A percentile compares a stretch with the other conserved stretches of the same genome.
Evolutionary conservation across 2,113 vertebrate genomes (phyloP).

Genomic region (Anoura caudifer): DNA sequence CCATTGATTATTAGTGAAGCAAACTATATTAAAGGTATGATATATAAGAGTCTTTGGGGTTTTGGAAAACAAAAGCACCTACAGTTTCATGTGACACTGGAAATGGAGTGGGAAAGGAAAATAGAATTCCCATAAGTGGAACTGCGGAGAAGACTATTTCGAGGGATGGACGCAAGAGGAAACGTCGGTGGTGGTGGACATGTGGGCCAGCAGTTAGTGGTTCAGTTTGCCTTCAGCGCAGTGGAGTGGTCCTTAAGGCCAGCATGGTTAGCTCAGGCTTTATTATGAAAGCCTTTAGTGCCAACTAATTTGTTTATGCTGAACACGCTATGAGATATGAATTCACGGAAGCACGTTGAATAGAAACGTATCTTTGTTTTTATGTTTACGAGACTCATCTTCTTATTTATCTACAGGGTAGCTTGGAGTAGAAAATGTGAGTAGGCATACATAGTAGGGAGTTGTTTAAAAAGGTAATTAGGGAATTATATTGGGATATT

Average conservation of each 20-base stretch:
- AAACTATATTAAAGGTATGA: background rate
- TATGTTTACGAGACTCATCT: background rate
- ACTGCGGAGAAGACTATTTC: background rate
- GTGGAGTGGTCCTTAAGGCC: background rate
- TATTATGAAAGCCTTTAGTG: background rate
- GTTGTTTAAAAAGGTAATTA: background rate
- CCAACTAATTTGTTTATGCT: background rate
- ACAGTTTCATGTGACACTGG: background rate
- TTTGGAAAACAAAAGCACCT: background rate
- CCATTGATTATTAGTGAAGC: background rate
- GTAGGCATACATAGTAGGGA: background rate
- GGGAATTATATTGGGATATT: background rate
- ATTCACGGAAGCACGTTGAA: background rate
- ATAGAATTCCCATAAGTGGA: background rate
- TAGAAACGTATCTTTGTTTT: background rate
- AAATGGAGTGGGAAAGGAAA: background rate
- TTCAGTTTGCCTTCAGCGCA: background rate
- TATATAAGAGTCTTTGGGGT: background rate
- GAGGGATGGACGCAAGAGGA: background rate
- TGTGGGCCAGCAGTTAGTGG: background rate
- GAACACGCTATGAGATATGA: background rate
- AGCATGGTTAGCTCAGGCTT: background rate
- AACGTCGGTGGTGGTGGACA: background rate
- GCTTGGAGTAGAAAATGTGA: background rate
- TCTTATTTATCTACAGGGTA: background rate